Base-by-base conservation (phyloP, 1,140 invertebrate species). In the Dendrolimus kikuchii region DNA sequence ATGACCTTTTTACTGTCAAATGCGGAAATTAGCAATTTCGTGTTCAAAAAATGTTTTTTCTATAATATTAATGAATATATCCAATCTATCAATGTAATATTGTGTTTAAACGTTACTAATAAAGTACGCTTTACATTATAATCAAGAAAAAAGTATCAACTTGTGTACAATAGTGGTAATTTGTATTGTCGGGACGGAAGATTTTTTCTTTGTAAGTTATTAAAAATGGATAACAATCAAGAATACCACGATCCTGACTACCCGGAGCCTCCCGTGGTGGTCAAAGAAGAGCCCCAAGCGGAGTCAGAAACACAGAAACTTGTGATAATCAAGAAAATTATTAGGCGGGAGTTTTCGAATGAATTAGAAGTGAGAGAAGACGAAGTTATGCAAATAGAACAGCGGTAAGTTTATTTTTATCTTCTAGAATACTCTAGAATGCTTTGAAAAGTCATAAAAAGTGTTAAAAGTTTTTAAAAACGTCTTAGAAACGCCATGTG, bases 221-320 rank as follows among this genome's bases (percentile, higher is more conserved):
- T 55, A 55, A 43, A 69, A 72, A 86, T 84, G 83, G 83, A 86
- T 49, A 58, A 50, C 38, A 77, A 79, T 40, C 66, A 78, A 46
- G 77, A 78, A 57, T 82, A 78, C 53, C 77, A 86, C 46, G 76
- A 89, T 70, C 86, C 87, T 40, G 72, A 86, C 59, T 88, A 86
- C 62, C 74, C 76, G 6, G 74, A 74, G 39, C 57, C 66, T 7
- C 64, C 75, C 23, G 64, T 66, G 38, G 57, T 56, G 40, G 66
- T 72, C 7, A 68, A 74, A 47, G 68, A 77, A 50, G 74, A 81
- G 43, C 47, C 58, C 4, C 59, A 52, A 46, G 60, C 6, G 36
- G 38, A 73, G 8, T 56, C 73, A 0, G 76, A 82, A 49, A 76
- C 80, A 23, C 72, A 82, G 44, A 83, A 76, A 72, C 52, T 76